phyloP scores from a whole-genome alignment of 1,140 invertebrate genomes.

The Metaphire vulgaris region DNA sequence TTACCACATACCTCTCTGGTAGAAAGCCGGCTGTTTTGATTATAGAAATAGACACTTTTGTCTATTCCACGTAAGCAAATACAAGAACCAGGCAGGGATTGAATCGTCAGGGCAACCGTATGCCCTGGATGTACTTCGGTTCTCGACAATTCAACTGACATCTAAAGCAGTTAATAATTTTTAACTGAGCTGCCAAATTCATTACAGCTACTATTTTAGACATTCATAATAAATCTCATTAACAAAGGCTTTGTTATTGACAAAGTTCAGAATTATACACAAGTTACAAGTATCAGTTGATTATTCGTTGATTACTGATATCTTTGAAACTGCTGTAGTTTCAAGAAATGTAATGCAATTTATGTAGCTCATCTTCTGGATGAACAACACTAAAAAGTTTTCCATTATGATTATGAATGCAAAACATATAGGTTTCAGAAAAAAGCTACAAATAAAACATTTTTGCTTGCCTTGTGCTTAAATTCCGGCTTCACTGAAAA shows the following conservation, averaged over 20 bases:
- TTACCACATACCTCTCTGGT: background rate
- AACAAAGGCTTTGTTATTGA: too few species aligned
- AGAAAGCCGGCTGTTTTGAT: background rate
- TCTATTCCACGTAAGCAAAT: background rate
- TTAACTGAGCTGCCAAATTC: background rate
- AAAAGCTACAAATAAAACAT: background rate
- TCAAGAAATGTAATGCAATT: too few species aligned
- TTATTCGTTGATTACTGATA: too few species aligned
- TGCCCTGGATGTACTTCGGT: background rate
- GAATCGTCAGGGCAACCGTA: background rate
- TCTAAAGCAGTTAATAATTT: background rate
- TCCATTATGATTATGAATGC: too few species aligned
- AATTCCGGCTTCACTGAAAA: constrained; percentile 33
- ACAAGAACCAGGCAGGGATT: background rate
- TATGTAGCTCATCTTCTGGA: too few species aligned
- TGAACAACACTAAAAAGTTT: too few species aligned
- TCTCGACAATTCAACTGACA: background rate
- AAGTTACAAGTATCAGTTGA: too few species aligned
- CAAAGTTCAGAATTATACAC: too few species aligned
- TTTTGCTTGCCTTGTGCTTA: constrained; percentile 28
- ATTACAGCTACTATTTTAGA: background rate
- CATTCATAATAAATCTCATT: too few species aligned
- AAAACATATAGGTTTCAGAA: too few species aligned
- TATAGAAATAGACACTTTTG: background rate
- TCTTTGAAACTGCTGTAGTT: too few species aligned